Percentiles rank a stretch among this genome's conserved stretches.
Conservation (phyloP, 35 echinoderm and acorn worm species). For the Ophiothrix spiculata region DNA sequence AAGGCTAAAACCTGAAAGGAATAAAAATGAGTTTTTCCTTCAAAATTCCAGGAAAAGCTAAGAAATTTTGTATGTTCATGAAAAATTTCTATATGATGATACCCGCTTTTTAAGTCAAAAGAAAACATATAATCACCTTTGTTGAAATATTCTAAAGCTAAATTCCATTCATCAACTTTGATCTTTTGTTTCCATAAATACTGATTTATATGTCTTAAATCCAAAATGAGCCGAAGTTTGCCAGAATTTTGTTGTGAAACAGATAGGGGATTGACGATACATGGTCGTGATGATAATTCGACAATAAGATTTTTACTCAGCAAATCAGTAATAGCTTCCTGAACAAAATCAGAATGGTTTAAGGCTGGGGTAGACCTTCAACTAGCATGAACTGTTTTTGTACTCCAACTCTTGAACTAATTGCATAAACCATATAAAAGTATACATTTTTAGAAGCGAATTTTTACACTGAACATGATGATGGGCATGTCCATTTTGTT, state of each 20-base stretch:
- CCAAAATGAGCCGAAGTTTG: slow-evolving; percentile 38
- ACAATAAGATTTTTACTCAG: too few relatives aligned
- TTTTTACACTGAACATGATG: too few relatives aligned
- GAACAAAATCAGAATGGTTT: too few relatives aligned
- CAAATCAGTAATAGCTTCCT: too few relatives aligned
- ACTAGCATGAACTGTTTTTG: too few relatives aligned
- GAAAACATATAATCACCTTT: slow-evolving; percentile 9
- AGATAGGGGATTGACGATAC: slow-evolving; percentile 23
- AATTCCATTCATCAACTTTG: neutral
- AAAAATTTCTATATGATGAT: neutral
- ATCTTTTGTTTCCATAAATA: slow-evolving; percentile 33
- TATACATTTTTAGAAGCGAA: too few relatives aligned
- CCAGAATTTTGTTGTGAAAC: slow-evolving; percentile 22
- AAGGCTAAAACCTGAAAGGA: slow-evolving; percentile 16
- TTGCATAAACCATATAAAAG: too few relatives aligned
- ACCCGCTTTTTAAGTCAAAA: neutral
- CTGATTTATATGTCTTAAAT: slow-evolving; percentile 34
- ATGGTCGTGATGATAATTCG: too few relatives aligned
- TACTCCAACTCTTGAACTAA: too few relatives aligned
- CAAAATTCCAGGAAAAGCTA: slow-evolving; percentile 39
- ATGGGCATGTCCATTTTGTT: too few relatives aligned
- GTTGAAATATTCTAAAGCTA: neutral
- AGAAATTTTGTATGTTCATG: neutral
- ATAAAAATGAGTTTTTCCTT: neutral
- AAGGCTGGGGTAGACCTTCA: too few relatives aligned